Percentiles rank a stretch among this genome's conserved stretches.
These are phyloP conservation scores for Xestia sexstrigata DNA, from an alignment of 2,888 invertebrate genomes.

Conservation along the genomic window DNA sequence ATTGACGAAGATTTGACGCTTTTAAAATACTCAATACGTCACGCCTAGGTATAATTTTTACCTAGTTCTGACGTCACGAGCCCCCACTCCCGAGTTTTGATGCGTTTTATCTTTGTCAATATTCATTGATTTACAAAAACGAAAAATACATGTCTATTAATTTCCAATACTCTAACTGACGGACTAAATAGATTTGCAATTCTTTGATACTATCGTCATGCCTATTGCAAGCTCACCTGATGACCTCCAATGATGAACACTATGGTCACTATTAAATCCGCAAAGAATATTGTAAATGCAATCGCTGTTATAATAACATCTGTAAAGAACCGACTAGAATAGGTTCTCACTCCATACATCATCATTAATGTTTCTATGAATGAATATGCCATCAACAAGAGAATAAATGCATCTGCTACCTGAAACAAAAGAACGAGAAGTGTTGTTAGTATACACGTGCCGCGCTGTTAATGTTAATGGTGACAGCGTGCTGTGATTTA, in stretches of 20 bases:
- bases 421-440: constrained; percentile 1
- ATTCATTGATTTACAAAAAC: no score
- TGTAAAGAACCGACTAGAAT: rapidly evolving
- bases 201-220: no score
- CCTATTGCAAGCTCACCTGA: constrained; percentile 27
- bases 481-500: neutral
- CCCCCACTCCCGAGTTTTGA: no score
- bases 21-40: no score
- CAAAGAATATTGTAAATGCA: neutral
- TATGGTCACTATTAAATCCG: constrained; percentile 32
- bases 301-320: neutral
- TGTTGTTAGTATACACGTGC: neutral
- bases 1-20: no score
- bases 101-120: no score
- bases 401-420: constrained; percentile 6
- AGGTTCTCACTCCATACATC: rapidly evolving
- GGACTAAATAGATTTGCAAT: no score
- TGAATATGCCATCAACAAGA: neutral
- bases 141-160: no score
- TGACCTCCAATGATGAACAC: constrained; percentile 40
- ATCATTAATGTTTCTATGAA: rapidly evolving
- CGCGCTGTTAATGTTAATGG: neutral
- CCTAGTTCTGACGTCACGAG: no score
- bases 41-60: no score
- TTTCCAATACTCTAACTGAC: no score